Base-by-base conservation (phyloP, 2,113 vertebrate genomes). In the Mormoops blainvillei region DNA sequence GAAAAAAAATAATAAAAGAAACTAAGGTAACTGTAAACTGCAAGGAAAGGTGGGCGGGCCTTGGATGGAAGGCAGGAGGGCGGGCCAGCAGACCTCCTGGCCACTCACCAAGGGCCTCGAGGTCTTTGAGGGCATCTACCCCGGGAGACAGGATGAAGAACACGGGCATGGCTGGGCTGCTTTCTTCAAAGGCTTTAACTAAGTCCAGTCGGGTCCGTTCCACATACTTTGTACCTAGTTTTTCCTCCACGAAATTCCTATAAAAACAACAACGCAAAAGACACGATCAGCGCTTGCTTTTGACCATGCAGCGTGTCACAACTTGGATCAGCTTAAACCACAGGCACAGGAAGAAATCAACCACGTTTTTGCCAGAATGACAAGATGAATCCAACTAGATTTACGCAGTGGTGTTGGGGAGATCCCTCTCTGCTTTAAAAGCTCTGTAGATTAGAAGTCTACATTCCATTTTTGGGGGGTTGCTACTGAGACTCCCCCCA, bases 101-200 rank as follows among this genome's bases (percentile, higher is more conserved):
- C n/a, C 20, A 65, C 91, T 98, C 98, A 99, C 98, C 98, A 33
- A 99, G 98, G 41, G 94, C 98, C 96, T 99, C 99, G 4, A 98
- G 98, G 97, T 99, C 98, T 98, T 99, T 98, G 12, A 99, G 98
- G 56, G 99, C 98, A 70, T 99, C 98, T 2, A 98, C 98, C 87
- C 98, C 98, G 77, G 98, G 98, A 91, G 98, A 99, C 48, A 99
- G 98, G 97, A 99, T 98, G 94, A 99, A 99, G 98, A 99, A 98
- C 41, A 99, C 19, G 0, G 99, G 99, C 22, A 96, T 98, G 45
- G 97, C 96, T 0, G 98, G 98, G 95, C 96, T 96, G 94, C 98
- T 99, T 38, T 98, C 98, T 96, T 99, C 98, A 84, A 97, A 98
- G 22, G 98, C 98, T 98, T 99, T 99, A 77, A 96, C 97, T 97